A percentile compares a stretch with the other conserved stretches of the same genome.
phyloP scores from a whole-genome alignment of 2,797 vertebrate genomes.

The Melopsittacus undulatus region DNA sequence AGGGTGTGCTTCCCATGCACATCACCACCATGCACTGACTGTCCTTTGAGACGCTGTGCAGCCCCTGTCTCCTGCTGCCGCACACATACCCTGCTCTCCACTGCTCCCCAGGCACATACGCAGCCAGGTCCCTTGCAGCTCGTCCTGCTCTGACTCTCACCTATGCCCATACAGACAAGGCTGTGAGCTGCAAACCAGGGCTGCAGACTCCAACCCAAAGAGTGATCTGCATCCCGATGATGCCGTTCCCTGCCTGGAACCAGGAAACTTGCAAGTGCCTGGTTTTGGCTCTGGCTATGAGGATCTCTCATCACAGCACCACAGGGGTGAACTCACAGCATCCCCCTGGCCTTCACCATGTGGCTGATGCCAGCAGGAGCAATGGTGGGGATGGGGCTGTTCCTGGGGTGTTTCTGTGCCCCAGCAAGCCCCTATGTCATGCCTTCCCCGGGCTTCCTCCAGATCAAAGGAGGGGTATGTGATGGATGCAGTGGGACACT shows the following conservation, averaged over 20 bases:
- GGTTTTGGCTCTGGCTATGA: neutral
- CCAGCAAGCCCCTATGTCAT: fast-evolving
- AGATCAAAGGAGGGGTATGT: neutral
- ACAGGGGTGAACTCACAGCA: neutral
- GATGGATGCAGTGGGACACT: neutral
- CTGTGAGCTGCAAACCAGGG: neutral
- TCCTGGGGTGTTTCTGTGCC: neutral
- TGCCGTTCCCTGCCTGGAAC: neutral
- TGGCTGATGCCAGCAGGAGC: neutral
- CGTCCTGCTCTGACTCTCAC: fast-evolving
- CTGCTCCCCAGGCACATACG: neutral
- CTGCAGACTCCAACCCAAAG: neutral
- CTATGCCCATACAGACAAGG: neutral
- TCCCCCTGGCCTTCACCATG: neutral
- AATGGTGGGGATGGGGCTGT: fast-evolving
- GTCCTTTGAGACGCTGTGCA: neutral
- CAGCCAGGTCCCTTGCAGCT: neutral
- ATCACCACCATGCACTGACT: neutral
- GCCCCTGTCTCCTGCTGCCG: too few relatives aligned
- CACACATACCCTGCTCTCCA: fast-evolving
- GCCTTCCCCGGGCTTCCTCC: neutral
- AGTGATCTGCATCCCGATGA: neutral
- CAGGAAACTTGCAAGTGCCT: fast-evolving
- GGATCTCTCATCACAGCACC: neutral
- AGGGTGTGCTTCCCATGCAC: neutral